phyloP scores from a whole-genome alignment of 1,140 invertebrate species.

The Laodelphax striatellus region DNA sequence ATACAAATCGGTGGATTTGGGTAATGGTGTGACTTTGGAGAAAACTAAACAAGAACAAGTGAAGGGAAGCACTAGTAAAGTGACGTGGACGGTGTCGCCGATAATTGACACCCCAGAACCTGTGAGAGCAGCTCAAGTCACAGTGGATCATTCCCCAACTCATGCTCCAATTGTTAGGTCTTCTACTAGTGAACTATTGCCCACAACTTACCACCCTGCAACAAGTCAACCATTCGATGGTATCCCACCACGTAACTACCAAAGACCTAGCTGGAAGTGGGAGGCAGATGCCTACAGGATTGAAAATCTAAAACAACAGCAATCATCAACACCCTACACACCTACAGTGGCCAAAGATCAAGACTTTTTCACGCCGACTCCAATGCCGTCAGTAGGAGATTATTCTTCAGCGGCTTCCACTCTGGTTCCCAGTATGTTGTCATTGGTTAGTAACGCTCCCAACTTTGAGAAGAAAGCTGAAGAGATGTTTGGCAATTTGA shows the following conservation, averaged over 20 bases:
- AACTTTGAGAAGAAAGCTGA: slow-evolving; percentile 46
- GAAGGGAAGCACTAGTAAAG: neutral
- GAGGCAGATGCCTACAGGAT: neutral
- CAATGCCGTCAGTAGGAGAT: slow-evolving; percentile 25
- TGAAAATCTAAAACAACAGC: neutral
- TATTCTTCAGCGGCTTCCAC: slow-evolving; percentile 24
- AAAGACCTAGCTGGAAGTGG: neutral
- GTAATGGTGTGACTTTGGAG: slow-evolving; percentile 16
- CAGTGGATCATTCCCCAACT: neutral
- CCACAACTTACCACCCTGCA: neutral
- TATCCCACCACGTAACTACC: neutral
- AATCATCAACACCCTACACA: neutral
- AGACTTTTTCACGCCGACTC: slow-evolving; percentile 4
- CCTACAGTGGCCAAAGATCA: neutral
- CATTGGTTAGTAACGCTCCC: slow-evolving; percentile 1
- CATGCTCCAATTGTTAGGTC: neutral
- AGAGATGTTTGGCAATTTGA: slow-evolving; percentile 60
- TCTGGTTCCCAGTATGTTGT: neutral
- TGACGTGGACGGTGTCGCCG: neutral
- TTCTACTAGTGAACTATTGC: neutral
- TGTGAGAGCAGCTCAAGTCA: neutral
- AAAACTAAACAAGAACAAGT: slow-evolving; percentile 8
- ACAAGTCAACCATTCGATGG: slow-evolving; percentile 6
- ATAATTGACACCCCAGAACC: neutral
- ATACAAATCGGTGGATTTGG: slow-evolving; percentile 13